Percentiles rank a stretch among this genome's conserved stretches.
These are phyloP conservation scores for Abrostola triplasia DNA, from an alignment of 2,888 invertebrate species.

Conservation along the genomic window DNA sequence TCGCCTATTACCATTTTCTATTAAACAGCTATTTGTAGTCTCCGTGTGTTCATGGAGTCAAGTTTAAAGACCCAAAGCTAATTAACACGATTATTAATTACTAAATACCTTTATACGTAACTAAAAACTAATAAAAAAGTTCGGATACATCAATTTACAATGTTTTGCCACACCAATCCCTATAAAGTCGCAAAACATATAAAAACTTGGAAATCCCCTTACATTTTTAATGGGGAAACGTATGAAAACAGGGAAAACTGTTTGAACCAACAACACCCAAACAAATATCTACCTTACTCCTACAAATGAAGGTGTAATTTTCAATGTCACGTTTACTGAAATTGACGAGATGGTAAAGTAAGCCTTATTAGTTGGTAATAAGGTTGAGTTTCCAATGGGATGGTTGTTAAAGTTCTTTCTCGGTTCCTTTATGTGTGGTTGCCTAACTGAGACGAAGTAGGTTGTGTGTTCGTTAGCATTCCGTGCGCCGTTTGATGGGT, in stretches of 20 bases:
- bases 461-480: conserved; percentile 11
- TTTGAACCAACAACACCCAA: not conserved
- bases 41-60: no score
- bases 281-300: not conserved
- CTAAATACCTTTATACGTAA: not conserved
- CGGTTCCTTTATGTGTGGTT: conserved; percentile 7
- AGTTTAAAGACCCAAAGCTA: no score
- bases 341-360: not conserved
- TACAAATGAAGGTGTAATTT: not conserved
- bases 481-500: not conserved
- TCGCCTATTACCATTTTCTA: no score
- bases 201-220: not conserved
- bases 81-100: conserved; percentile 9
- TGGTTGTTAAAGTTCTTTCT: not conserved
- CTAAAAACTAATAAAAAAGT: conserved; percentile 29
- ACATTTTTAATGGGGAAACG: conserved; percentile 1
- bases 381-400: conserved; percentile 6
- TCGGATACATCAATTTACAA: conserved; percentile 22
- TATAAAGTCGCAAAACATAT: not conserved
- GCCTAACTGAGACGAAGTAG: not conserved
- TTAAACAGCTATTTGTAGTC: no score
- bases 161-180: conserved; percentile 3
- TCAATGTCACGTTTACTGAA: not conserved
- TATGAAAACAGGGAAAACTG: not conserved
- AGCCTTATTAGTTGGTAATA: fast-evolving